These are phyloP conservation scores for Hipparchia sbordonii DNA, from an alignment of 2,888 invertebrate genomes.

Conservation along the genomic window DNA sequence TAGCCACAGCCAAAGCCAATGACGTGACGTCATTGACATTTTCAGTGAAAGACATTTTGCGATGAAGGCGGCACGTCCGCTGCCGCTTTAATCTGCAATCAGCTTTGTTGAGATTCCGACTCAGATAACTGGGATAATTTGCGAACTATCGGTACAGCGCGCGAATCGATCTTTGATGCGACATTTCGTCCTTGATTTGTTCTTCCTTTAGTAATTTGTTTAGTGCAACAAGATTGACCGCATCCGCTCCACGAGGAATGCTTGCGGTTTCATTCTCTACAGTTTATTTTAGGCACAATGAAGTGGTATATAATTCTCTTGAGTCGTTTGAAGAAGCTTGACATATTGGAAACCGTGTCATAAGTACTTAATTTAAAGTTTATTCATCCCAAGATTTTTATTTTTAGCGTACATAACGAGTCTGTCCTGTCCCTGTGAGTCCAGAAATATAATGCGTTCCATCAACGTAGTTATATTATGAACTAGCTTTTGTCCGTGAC, in stretches of 20 bases:
- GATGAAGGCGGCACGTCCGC: not conserved
- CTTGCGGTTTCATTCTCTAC: conserved; percentile 24
- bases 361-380: not conserved
- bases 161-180: conserved; percentile 31
- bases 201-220: conserved; percentile 34
- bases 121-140: conserved; percentile 43
- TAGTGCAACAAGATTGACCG: conserved; percentile 32
- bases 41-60: too few species aligned
- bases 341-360: conserved; percentile 1
- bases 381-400: not conserved
- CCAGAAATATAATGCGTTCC: too few species aligned
- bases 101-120: conserved; percentile 48
- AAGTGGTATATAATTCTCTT: not conserved
- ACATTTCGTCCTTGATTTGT: conserved; percentile 33
- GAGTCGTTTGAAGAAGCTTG: conserved; percentile 17
- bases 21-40: too few species aligned
- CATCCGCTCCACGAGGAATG: conserved; percentile 30
- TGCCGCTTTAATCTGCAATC: not conserved
- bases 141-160: conserved; percentile 35
- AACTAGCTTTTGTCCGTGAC: too few species aligned
- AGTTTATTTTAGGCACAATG: conserved; percentile 21
- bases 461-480: too few species aligned
- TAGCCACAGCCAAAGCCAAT: too few species aligned
- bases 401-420: too few species aligned
- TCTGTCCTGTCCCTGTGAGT: too few species aligned